phyloP scores from a whole-genome alignment of 2,888 invertebrate species.

The Phaedon cochleariae region DNA sequence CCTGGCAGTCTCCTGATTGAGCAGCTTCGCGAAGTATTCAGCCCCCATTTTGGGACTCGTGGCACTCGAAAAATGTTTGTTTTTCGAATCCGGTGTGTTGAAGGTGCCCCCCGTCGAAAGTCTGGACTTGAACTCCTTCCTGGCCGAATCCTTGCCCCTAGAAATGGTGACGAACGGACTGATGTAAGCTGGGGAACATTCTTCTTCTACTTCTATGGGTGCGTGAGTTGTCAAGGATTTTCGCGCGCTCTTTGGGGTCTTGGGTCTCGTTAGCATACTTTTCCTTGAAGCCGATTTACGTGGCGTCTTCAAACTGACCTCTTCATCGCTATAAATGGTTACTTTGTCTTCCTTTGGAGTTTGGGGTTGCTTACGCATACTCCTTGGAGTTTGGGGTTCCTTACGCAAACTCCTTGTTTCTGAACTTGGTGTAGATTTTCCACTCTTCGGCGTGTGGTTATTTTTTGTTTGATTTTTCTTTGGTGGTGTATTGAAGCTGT shows the following conservation, averaged over 20 bases:
- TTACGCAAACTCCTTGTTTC: background rate
- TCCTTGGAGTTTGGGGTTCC: too few relatives aligned
- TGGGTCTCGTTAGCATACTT: background rate
- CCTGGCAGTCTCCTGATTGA: slow-evolving; percentile 66
- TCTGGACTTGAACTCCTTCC: slow-evolving; percentile 63
- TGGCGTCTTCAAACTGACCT: background rate
- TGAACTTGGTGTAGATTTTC: background rate
- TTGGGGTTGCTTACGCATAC: background rate
- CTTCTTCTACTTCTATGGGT: background rate
- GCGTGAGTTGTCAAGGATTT: too few relatives aligned
- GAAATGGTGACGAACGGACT: slow-evolving; percentile 70
- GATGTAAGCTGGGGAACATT: slow-evolving; percentile 48
- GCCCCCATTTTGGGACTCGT: slow-evolving; percentile 56
- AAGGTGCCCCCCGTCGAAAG: slow-evolving; percentile 39
- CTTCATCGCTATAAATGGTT: background rate
- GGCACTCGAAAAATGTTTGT: slow-evolving; percentile 33
- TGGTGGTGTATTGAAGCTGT: background rate
- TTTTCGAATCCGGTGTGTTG: slow-evolving; percentile 19
- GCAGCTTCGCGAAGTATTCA: slow-evolving; percentile 59
- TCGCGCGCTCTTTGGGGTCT: background rate
- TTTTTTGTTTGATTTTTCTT: background rate
- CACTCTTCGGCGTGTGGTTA: background rate
- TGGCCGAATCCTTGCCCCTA: slow-evolving; percentile 68
- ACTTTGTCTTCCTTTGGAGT: background rate
- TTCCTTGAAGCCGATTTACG: background rate